Percentiles rank a stretch among this genome's conserved stretches.
Conservation (phyloP, 2,797 vertebrate genomes). For the Mus minutoides region DNA sequence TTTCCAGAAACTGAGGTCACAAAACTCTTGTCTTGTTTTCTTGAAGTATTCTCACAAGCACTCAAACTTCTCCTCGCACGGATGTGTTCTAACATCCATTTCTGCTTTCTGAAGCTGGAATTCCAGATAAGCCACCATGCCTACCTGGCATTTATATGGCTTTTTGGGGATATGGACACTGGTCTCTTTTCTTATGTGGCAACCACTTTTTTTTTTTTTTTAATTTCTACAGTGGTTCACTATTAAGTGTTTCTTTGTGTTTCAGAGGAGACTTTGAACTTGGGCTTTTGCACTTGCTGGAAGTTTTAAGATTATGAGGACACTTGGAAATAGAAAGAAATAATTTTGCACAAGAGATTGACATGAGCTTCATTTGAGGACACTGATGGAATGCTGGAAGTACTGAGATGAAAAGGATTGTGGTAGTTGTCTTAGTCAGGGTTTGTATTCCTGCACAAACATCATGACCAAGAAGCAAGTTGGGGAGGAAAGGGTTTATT, state of each 20-base stretch:
- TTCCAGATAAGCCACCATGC: background rate
- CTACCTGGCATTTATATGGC: background rate
- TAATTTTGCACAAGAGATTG: background rate
- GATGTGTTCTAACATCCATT: background rate
- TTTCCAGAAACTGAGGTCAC: background rate
- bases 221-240: background rate
- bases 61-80: background rate
- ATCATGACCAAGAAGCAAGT: too few species aligned
- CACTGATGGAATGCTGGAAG: background rate
- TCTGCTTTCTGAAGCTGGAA: background rate
- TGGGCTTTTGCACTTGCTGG: background rate
- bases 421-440: too few species aligned
- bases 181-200: background rate
- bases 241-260: background rate
- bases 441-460: too few species aligned
- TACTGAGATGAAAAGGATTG: background rate
- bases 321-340: background rate
- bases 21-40: background rate
- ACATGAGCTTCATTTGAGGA: too few species aligned
- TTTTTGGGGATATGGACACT: background rate
- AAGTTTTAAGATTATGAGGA: background rate
- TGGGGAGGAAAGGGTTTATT: too few species aligned
- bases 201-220: background rate
- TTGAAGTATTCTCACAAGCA: background rate
- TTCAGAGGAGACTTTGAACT: background rate